Conservation (phyloP, 2,797 vertebrate species). For the Pithecia hirsuta region DNA sequence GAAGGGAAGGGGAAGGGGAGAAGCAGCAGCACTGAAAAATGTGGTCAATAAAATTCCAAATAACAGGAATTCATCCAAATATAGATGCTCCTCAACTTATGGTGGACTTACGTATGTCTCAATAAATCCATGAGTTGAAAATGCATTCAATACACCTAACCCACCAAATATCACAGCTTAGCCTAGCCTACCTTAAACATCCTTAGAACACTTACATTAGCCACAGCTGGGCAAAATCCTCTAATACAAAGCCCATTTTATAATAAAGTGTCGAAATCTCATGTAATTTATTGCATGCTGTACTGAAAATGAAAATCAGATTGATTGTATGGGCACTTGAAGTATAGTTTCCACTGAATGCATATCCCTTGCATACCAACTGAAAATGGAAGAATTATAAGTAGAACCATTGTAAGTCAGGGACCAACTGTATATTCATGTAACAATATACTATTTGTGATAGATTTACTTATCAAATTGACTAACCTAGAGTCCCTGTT, state of each 20-base stretch:
- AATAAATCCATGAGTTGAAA: neutral
- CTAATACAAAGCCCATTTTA: neutral
- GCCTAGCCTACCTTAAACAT: neutral
- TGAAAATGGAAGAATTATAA: neutral
- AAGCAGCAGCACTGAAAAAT: neutral
- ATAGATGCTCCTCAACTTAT: neutral
- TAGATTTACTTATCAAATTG: neutral
- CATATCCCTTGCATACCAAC: neutral
- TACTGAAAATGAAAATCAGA: neutral
- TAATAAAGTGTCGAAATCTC: neutral
- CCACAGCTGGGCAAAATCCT: neutral
- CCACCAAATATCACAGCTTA: neutral
- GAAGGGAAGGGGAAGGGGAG: neutral
- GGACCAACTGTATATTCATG: neutral
- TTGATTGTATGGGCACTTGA: no score
- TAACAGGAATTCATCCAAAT: neutral
- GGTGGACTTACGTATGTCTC: neutral
- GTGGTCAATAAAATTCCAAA: neutral
- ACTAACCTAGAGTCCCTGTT: neutral
- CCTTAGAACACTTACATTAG: neutral
- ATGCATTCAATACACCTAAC: neutral
- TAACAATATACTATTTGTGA: neutral
- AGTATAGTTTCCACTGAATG: neutral
- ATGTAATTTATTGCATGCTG: neutral
- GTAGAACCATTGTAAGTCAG: neutral